Base-by-base conservation (phyloP, 2,113 vertebrate genomes). In the Ramphastos sulfuratus region DNA sequence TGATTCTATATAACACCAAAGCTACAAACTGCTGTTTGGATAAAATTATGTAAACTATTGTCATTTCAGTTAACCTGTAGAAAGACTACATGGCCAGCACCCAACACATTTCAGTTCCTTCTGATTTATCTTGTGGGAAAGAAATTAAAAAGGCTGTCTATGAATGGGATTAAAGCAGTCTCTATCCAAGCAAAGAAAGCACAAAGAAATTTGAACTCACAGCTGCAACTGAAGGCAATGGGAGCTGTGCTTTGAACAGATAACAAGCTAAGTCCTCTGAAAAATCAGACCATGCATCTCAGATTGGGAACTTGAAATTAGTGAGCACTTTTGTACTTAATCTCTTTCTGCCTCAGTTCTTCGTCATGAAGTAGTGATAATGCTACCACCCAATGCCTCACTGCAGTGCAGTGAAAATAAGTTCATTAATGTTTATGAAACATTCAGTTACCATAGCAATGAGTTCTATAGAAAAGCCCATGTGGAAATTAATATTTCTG, bases 401-500 rank as follows among this genome's bases (percentile, higher is more conserved):
- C 76, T 95, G 95, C 89, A 95, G 91, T 71, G 89, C 91, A 93
- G 93, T 96, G 95, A 95, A 93, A 94, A 85, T 96, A 96, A 96
- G 95, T 95, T 96, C 89, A 95, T 96, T 94, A 93, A 95, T 95
- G 95, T 96, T 96, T 96, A 92, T 96, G 94, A 96, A 95, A 95
- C 93, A 96, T 96, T 94, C 95, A 80, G 96, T 95, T 96, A 90
- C 93, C 93, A 95, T 94, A 96, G 94, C 67, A 76, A 96, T 94
- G 87, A 85, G 85, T 96, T 93, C 96, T 95, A 95, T 94, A 96
- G 95, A 96, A 95, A 96, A 96, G 82, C 94, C 85, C 96, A 94
- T 91, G 94, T 95, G 94, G 95, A 96, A 96, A 96, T 96, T 95
- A 96, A 96, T 96, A 96, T 96, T 96, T 96, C 95, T 96, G 89